These are phyloP conservation scores for Oophaga pumilio DNA, from an alignment of 2,113 vertebrate species.

Conservation along the genomic window DNA sequence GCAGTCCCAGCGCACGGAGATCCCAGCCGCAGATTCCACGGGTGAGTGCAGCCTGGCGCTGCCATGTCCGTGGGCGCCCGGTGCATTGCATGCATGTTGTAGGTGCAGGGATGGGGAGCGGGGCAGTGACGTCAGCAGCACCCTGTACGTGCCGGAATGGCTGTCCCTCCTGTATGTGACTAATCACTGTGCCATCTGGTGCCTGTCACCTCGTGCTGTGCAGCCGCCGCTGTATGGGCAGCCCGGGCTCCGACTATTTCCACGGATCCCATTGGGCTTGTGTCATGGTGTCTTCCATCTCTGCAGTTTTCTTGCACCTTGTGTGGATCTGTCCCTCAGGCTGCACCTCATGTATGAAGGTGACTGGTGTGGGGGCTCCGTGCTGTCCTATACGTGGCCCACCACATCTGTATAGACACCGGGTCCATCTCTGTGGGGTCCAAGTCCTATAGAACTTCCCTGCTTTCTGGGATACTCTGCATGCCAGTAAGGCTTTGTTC, in stretches of 20 bases:
- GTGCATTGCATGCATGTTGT: background rate
- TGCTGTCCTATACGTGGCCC: too few relatives aligned
- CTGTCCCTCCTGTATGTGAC: background rate
- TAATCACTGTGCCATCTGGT: background rate
- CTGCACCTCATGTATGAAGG: background rate
- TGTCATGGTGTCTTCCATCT: background rate
- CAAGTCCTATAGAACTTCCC: too few relatives aligned
- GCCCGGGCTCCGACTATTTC: too few relatives aligned
- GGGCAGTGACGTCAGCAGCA: conserved; percentile 38
- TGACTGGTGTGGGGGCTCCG: background rate
- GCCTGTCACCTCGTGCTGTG: background rate
- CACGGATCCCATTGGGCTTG: background rate
- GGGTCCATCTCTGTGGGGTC: too few relatives aligned
- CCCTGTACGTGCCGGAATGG: background rate
- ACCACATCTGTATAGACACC: too few relatives aligned
- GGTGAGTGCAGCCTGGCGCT: conserved; percentile 26
- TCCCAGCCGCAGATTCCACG: conserved; percentile 49
- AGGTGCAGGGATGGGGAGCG: background rate
- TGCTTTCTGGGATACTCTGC: too few relatives aligned
- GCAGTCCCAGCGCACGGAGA: conserved; percentile 49
- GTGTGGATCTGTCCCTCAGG: background rate
- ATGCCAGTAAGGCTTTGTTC: too few relatives aligned
- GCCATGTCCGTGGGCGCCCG: background rate
- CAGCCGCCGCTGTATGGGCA: too few relatives aligned
- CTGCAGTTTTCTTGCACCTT: background rate